These are phyloP conservation scores for Frieseomelitta varia DNA, from an alignment of 1,140 invertebrate species.

Conservation along the genomic window DNA sequence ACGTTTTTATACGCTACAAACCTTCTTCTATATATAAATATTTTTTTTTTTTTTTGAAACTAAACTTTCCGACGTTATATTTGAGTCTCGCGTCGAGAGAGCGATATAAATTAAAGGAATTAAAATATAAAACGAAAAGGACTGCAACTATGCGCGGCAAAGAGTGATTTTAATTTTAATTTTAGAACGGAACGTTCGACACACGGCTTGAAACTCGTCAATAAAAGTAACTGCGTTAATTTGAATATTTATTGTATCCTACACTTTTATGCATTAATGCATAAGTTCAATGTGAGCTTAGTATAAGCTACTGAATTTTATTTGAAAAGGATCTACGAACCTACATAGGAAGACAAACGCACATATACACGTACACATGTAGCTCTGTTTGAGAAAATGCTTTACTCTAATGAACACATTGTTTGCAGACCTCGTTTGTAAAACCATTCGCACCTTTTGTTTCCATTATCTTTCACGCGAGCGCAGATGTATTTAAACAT, in stretches of 20 bases:
- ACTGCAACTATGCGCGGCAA: not conserved
- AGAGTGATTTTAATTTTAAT: not conserved
- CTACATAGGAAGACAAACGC: not conserved
- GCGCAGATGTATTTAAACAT: too few relatives aligned
- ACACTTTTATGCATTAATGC: not conserved
- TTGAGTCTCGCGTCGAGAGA: not conserved
- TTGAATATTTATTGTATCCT: not conserved
- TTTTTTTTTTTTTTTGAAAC: not conserved
- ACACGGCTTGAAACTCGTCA: not conserved
- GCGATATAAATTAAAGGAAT: not conserved
- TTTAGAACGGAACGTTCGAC: too few relatives aligned
- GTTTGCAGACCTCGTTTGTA: not conserved
- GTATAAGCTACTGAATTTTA: not conserved
- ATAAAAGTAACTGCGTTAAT: not conserved
- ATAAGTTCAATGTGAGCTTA: not conserved
- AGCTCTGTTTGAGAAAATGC: slow-evolving; percentile 11
- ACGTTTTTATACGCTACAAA: not conserved
- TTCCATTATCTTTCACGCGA: not conserved
- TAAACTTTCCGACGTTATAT: not conserved
- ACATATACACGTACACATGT: too few relatives aligned
- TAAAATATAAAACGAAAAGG: not conserved
- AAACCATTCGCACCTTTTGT: not conserved
- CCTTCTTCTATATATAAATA: not conserved
- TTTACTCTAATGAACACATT: not conserved
- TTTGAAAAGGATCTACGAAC: not conserved